Evolutionary conservation across 2,888 invertebrate genomes (phyloP).

Genomic region (Eupithecia dodoneata): DNA sequence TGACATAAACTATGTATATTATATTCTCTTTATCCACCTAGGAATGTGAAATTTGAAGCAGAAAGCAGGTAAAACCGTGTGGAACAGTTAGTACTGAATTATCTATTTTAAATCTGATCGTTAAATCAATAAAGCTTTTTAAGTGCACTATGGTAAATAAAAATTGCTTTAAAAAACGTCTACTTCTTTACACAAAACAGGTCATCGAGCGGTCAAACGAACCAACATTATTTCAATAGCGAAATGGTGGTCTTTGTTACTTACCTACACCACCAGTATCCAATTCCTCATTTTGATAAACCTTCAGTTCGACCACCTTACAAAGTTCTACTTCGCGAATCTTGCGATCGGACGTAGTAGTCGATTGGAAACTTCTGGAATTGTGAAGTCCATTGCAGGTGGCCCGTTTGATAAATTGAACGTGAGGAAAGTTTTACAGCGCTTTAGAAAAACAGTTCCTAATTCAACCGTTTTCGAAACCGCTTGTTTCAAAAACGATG

Average conservation of each 20-base stretch:
- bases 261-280: background rate
- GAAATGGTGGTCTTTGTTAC: background rate
- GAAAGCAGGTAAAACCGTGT: too few species aligned
- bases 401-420: conserved; percentile 8
- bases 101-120: background rate
- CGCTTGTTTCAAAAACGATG: too few species aligned
- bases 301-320: background rate
- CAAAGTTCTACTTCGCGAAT: background rate
- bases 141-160: background rate
- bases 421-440: background rate
- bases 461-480: background rate
- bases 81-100: background rate
- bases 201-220: background rate
- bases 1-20: too few species aligned
- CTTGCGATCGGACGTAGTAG: background rate
- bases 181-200: background rate
- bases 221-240: background rate
- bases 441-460: background rate
- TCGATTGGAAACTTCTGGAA: conserved; percentile 3
- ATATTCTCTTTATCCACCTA: too few species aligned
- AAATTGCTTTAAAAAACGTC: background rate
- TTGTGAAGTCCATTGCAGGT: conserved; percentile 3
- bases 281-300: background rate
- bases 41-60: too few species aligned
- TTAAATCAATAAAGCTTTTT: background rate